Percentiles rank a stretch among this genome's conserved stretches.
phyloP scores from a whole-genome alignment of 2,888 invertebrate species.

The Cancer borealis region DNA sequence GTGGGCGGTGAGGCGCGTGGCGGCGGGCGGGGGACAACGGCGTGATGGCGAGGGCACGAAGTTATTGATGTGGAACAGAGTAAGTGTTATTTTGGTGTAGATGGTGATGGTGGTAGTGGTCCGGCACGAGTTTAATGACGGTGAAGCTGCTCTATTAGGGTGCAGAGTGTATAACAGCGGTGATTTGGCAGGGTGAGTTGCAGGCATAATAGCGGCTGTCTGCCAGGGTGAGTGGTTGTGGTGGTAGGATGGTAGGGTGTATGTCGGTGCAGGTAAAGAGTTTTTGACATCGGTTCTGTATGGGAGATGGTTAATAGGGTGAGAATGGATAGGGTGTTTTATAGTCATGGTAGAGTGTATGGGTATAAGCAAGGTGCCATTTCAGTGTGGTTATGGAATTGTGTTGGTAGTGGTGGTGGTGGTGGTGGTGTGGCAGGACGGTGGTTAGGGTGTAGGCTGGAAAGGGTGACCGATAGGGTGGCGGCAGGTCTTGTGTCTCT shows the following conservation, averaged over 20 bases:
- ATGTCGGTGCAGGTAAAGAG: not conserved
- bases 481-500: slow-evolving; percentile 22
- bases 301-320: not conserved
- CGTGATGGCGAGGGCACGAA: slow-evolving; percentile 6
- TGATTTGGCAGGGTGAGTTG: slow-evolving; percentile 28
- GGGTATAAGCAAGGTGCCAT: not conserved
- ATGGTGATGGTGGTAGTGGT: slow-evolving; percentile 13
- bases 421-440: not conserved
- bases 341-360: not conserved
- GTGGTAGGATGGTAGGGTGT: not conserved
- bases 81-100: slow-evolving; percentile 37
- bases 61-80: slow-evolving; percentile 13
- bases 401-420: not conserved
- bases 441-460: not conserved
- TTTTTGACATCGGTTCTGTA: not conserved
- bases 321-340: slow-evolving; percentile 1
- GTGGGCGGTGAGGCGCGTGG: not conserved
- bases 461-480: slow-evolving; percentile 7
- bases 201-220: not conserved
- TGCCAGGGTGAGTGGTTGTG: not conserved
- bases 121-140: slow-evolving; percentile 30
- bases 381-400: not conserved
- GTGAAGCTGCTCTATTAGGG: not conserved
- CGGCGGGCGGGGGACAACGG: not conserved
- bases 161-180: not conserved